phyloP scores from a whole-genome alignment of 2,888 invertebrate species.

The Rhimphoctona megacephalus region DNA sequence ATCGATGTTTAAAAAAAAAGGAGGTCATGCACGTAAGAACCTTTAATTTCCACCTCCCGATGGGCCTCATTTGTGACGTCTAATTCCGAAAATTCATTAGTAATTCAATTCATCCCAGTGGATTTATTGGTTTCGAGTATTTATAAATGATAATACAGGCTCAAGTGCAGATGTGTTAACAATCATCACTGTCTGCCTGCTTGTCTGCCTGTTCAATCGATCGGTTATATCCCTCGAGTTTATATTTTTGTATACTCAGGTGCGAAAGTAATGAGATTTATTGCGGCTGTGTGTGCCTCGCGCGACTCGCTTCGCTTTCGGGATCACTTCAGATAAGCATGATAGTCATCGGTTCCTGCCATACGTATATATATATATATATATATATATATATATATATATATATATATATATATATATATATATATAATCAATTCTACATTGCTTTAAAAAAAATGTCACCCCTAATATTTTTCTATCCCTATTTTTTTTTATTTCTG shows the following conservation, averaged over 20 bases:
- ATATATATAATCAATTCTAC: background rate
- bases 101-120: conserved; percentile 29
- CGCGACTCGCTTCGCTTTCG: background rate
- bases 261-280: conserved; percentile 67
- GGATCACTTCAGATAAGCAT: conserved; percentile 42
- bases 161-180: conserved; percentile 17
- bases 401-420: background rate
- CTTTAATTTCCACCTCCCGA: conserved; percentile 4
- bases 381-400: background rate
- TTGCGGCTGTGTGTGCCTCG: conserved; percentile 47
- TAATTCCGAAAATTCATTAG: conserved; percentile 66
- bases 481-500: background rate
- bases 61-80: conserved; percentile 53
- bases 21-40: conserved; percentile 54
- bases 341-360: conserved; percentile 25
- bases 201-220: conserved; percentile 43
- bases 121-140: conserved; percentile 45
- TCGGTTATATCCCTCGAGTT: conserved; percentile 43
- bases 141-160: conserved; percentile 8
- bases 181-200: conserved; percentile 11
- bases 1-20: conserved; percentile 44
- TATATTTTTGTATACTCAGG: conserved; percentile 59
- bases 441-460: background rate
- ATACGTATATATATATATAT: conserved; percentile 8
- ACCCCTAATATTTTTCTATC: background rate